Percentiles rank a stretch among this genome's conserved stretches.
Evolutionary conservation across 2,113 vertebrate species (phyloP).

Genomic region (Scortum barcoo): DNA sequence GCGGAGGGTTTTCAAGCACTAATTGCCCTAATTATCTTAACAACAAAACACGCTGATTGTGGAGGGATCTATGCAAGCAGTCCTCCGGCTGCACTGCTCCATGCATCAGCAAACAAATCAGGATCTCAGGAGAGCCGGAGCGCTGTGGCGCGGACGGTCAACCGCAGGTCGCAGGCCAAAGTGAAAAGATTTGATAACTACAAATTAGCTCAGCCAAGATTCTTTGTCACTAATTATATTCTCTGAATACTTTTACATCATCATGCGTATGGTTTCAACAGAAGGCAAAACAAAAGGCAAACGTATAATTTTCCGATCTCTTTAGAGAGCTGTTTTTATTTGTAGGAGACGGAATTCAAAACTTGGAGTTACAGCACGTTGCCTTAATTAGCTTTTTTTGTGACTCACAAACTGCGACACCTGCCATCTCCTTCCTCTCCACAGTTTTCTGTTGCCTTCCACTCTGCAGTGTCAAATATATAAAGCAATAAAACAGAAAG

Average conservation of each 20-base stretch:
- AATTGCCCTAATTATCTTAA: conserved; percentile 78
- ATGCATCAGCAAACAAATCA: conserved; percentile 22
- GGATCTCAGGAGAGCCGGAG: conserved; percentile 13
- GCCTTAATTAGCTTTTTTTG: conserved; percentile 33
- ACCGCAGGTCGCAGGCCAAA: not conserved
- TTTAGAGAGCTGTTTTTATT: conserved; percentile 13
- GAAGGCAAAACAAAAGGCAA: not conserved
- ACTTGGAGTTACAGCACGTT: not conserved
- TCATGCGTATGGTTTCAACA: not conserved
- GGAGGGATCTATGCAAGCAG: conserved; percentile 35
- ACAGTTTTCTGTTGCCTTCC: conserved; percentile 35
- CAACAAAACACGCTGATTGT: conserved; percentile 55
- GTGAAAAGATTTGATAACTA: not conserved
- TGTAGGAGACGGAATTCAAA: conserved; percentile 5
- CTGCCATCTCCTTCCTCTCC: conserved; percentile 56
- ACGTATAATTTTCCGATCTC: not conserved
- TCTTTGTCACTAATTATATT: not conserved
- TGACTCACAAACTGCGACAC: conserved; percentile 52
- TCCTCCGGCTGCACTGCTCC: conserved; percentile 13
- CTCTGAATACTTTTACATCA: not conserved
- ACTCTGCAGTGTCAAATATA: conserved; percentile 39
- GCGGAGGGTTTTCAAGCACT: conserved; percentile 57
- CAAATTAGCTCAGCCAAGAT: not conserved
- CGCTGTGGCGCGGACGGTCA: not conserved
- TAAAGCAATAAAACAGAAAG: conserved; percentile 37